Evolutionary conservation across 2,113 vertebrate species (phyloP).

Genomic region (Scomber scombrus): DNA sequence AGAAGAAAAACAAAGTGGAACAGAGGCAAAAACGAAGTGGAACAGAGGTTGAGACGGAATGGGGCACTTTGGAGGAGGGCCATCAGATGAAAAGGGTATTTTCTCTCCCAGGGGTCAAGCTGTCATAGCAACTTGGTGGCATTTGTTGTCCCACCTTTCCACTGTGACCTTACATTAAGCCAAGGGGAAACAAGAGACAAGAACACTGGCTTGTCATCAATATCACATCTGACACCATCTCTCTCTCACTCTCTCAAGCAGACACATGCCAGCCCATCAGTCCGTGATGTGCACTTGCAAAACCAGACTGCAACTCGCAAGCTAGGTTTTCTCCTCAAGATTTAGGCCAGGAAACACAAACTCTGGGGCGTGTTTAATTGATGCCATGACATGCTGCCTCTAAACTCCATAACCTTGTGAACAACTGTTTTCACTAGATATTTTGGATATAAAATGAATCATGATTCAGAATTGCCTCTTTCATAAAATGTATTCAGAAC

Average conservation of each 20-base stretch:
- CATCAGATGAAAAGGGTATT: constrained; percentile 66
- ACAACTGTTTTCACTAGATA: background rate
- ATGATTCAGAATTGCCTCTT: constrained; percentile 6
- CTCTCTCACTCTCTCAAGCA: constrained; percentile 21
- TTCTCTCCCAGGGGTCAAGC: constrained; percentile 74
- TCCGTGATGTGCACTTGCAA: constrained; percentile 12
- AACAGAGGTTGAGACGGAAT: constrained; percentile 23
- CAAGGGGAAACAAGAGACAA: constrained; percentile 71
- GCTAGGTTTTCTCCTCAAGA: constrained; percentile 13
- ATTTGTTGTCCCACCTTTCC: constrained; percentile 77
- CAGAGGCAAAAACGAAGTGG: constrained; percentile 28
- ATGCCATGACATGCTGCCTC: constrained; percentile 20
- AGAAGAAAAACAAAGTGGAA: constrained; percentile 37
- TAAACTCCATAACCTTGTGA: constrained; percentile 19
- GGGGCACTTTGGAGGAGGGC: constrained; percentile 31
- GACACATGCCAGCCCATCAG: constrained; percentile 50
- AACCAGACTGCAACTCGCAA: constrained; percentile 19
- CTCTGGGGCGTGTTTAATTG: background rate
- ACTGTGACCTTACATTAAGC: constrained; percentile 78
- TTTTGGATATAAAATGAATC: constrained; percentile 20
- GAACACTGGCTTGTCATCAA: constrained; percentile 63
- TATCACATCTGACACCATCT: constrained; percentile 71
- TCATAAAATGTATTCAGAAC: constrained; percentile 11
- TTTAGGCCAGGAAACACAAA: constrained; percentile 16
- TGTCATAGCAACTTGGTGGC: constrained; percentile 71